Evolutionary conservation across 2,797 vertebrate species (phyloP).

Genomic region (Champsocephalus gunnari): DNA sequence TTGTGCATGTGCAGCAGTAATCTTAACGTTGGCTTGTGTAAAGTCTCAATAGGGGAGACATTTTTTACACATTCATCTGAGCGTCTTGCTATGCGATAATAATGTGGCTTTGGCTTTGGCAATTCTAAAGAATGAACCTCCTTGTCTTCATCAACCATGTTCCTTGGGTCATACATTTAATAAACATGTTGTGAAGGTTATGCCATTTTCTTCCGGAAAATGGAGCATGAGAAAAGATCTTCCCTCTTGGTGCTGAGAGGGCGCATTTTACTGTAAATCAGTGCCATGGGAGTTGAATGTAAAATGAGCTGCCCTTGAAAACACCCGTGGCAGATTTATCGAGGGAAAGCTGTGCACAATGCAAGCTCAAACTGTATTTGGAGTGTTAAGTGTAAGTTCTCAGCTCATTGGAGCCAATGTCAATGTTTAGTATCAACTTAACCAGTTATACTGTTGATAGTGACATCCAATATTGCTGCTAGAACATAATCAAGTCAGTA

Average conservation of each 20-base stretch:
- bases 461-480: background rate
- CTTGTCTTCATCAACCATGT: constrained; percentile 1
- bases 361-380: constrained; percentile 46
- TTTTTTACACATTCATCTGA: constrained; percentile 18
- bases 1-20: constrained; percentile 60
- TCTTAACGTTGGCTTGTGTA: constrained; percentile 47
- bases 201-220: constrained; percentile 8
- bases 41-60: constrained; percentile 1
- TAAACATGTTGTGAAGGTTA: background rate
- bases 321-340: constrained; percentile 62
- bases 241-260: constrained; percentile 48
- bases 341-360: constrained; percentile 37
- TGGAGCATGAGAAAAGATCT: constrained; percentile 47
- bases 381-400: constrained; percentile 34
- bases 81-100: constrained; percentile 8
- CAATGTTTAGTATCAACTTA: background rate
- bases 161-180: constrained; percentile 10
- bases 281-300: constrained; percentile 55
- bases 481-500: background rate
- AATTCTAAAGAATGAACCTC: constrained; percentile 34
- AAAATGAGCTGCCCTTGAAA: constrained; percentile 70
- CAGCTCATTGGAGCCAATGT: background rate
- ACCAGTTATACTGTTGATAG: background rate
- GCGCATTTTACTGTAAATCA: constrained; percentile 43
- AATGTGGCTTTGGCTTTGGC: constrained; percentile 44